A percentile compares a stretch with the other conserved stretches of the same genome.
Conservation (phyloP, 2,113 vertebrate genomes). For the Coptodon rendalli region DNA sequence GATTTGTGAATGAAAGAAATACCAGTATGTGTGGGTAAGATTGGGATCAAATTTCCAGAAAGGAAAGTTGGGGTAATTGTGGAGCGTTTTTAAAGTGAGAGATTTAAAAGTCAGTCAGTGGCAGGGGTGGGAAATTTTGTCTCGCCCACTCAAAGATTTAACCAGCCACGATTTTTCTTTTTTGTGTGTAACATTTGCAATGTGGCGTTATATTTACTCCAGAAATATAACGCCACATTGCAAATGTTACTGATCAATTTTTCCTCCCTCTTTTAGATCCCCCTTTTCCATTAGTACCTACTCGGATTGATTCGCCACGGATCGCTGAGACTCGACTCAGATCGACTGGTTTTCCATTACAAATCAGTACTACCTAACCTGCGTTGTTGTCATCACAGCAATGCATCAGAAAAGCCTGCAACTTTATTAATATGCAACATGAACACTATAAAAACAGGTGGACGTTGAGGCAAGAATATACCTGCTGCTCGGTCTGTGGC, state of each 20-base stretch:
- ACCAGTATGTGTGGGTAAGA: neutral
- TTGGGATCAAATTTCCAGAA: neutral
- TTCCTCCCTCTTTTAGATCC: neutral
- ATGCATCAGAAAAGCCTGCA: neutral
- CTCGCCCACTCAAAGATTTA: neutral
- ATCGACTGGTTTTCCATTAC: neutral
- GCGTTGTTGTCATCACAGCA: neutral
- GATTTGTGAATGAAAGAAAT: neutral
- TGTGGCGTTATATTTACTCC: rapidly evolving
- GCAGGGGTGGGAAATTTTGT: neutral
- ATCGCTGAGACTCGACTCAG: neutral
- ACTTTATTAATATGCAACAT: neutral
- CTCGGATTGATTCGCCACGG: neutral
- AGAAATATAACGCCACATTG: neutral
- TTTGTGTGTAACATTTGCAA: neutral
- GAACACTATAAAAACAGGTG: neutral
- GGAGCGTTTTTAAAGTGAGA: neutral
- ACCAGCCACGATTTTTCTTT: neutral
- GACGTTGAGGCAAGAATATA: neutral
- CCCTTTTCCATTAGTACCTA: neutral
- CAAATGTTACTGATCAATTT: neutral
- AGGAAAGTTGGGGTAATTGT: neutral
- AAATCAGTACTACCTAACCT: neutral
- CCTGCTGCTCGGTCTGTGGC: neutral
- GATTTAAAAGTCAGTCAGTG: neutral